These are phyloP conservation scores for Colostygia pectinataria DNA, from an alignment of 2,888 invertebrate species.

Conservation along the genomic window DNA sequence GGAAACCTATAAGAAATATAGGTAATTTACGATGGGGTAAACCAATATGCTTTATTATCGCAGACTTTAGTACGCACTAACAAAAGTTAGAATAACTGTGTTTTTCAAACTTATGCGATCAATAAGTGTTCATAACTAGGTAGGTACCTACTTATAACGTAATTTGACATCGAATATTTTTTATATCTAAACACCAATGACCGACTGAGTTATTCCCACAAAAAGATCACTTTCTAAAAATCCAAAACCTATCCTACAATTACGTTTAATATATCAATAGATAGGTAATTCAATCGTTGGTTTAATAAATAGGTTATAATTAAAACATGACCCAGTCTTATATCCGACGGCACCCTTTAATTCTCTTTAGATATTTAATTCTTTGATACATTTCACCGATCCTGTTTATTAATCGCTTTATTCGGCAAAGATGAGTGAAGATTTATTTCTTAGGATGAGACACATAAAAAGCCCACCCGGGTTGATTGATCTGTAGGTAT, in stretches of 20 bases:
- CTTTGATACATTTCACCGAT: conserved; percentile 51
- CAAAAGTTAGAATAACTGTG: neutral
- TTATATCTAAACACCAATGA: too few relatives aligned
- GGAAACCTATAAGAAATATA: conserved; percentile 1
- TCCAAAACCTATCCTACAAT: conserved; percentile 49
- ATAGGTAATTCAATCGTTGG: conserved; percentile 30
- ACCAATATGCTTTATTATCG: neutral
- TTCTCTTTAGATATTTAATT: conserved; percentile 55
- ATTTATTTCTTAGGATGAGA: conserved; percentile 1
- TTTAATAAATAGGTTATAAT: conserved; percentile 49
- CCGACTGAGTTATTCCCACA: neutral
- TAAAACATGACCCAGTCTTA: conserved; percentile 66
- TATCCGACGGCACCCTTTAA: conserved; percentile 55
- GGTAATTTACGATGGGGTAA: conserved; percentile 1
- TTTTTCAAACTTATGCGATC: neutral
- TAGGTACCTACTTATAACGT: neutral
- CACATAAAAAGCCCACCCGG: too few relatives aligned
- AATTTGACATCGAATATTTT: too few relatives aligned
- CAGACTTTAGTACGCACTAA: neutral
- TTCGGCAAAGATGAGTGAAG: conserved; percentile 49
- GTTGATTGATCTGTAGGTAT: too few relatives aligned
- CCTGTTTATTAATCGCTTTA: conserved; percentile 57
- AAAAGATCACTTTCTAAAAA: conserved; percentile 34
- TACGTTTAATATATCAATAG: conserved; percentile 61
- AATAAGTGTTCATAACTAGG: too few relatives aligned